Base-by-base conservation (phyloP, 2,113 vertebrate species). In the Falcunculus frontatus region DNA sequence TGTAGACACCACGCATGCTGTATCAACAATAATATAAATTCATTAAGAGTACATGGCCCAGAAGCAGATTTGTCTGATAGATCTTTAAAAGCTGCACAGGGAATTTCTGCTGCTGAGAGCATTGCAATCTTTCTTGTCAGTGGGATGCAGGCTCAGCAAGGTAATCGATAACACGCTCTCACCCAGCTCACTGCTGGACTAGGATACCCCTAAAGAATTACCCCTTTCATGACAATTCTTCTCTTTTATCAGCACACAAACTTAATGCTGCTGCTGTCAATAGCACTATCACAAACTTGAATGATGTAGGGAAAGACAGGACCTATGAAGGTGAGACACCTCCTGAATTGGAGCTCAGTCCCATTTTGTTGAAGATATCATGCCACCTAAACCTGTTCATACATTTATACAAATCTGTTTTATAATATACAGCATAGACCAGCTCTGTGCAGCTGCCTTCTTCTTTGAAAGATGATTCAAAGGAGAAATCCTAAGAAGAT, bases 11-110 rank as follows among this genome's bases (percentile, higher is more conserved):
- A 49, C 25, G 65, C 29, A 37, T 25, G 68, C 64, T 86, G 16
- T 84, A 72, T 75, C 76, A 90, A 90, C 39, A 52, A 37, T 95
- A 90, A 90, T 72, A 90, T 30, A 90, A 94, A 93, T 84, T 81
- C 41, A 2, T 81, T 87, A 85, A 59, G 49, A 89, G 11, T 41
- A 56, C 57, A 29, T 23, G 21, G 56, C 70, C 68, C 39, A 81
- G 80, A 88, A 78, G 26, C 30, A 86, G 64, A 44, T 88, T 86
- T 96, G 41, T n/a, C 73, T 90, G 76, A 90, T 6, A 92, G 79
- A 42, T 90, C 59, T 90, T 90, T 83, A 95, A 86, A 84, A 86
- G 67, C 63, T 77, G 75, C n/a, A 47, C 10, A n/a, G 39, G 68
- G 83, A 80, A 84, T 37, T 75, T 84, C 72, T 94, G 55, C 35